Evolutionary conservation across 2,888 invertebrate genomes (phyloP).

Genomic region (Ethmia dodecea): DNA sequence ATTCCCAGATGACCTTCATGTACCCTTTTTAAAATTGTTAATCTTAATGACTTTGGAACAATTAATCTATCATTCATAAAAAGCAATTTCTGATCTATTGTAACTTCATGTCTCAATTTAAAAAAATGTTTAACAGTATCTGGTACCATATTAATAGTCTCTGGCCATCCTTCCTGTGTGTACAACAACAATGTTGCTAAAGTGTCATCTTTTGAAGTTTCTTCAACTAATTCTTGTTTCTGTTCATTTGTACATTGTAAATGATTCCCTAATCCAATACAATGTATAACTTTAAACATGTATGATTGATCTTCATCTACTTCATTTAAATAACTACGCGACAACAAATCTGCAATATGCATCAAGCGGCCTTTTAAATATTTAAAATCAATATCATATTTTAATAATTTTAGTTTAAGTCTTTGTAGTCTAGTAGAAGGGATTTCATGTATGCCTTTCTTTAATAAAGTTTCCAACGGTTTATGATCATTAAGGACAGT

Average conservation of each 20-base stretch:
- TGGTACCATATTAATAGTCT: slow-evolving; percentile 9
- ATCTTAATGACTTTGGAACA: slow-evolving; percentile 12
- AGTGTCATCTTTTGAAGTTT: not conserved
- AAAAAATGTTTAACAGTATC: slow-evolving; percentile 10
- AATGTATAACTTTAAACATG: not conserved
- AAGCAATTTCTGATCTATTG: slow-evolving; percentile 12
- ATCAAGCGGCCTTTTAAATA: slow-evolving; percentile 1
- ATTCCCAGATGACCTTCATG: slow-evolving; percentile 32
- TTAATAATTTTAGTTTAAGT: slow-evolving; percentile 8
- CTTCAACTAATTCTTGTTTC: not conserved
- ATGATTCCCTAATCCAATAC: not conserved
- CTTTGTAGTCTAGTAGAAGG: slow-evolving; percentile 7
- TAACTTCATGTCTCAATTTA: slow-evolving; percentile 12
- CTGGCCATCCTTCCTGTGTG: slow-evolving; percentile 20
- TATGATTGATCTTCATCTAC: not conserved
- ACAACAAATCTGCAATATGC: slow-evolving; percentile 1
- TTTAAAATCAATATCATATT: slow-evolving; percentile 3
- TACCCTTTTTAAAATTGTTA: slow-evolving; percentile 15
- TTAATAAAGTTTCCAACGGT: slow-evolving; percentile 4
- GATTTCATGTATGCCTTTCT: slow-evolving; percentile 6
- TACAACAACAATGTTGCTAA: no score
- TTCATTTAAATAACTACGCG: no score
- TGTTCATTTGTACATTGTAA: not conserved
- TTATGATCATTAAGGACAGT: slow-evolving; percentile 1
- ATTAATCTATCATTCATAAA: slow-evolving; percentile 16